Conservation (phyloP, 2,797 vertebrate species). For the Pipistrellus kuhlii region DNA sequence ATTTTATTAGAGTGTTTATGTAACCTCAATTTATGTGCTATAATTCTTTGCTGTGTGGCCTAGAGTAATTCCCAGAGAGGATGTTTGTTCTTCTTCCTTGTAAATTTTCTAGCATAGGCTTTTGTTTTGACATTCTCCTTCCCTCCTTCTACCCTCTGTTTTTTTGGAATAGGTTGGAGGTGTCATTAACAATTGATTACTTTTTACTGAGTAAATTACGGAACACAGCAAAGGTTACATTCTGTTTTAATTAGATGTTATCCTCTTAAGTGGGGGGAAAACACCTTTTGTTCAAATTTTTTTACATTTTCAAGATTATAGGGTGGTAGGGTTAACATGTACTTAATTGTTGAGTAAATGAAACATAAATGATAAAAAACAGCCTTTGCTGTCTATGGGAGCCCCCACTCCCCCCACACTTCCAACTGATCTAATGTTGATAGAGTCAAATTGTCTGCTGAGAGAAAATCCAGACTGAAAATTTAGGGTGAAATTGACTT, state of each 20-base stretch:
- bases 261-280: slow-evolving; percentile 31
- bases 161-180: background rate
- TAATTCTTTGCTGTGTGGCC: slow-evolving; percentile 85
- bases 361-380: background rate
- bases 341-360: slow-evolving; percentile 9
- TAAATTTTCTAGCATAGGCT: slow-evolving; percentile 81
- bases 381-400: background rate
- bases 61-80: slow-evolving; percentile 85
- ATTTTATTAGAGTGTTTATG: slow-evolving; percentile 87
- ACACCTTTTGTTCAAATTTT: slow-evolving; percentile 62
- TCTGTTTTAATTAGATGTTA: slow-evolving; percentile 57
- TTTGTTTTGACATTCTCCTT: slow-evolving; percentile 74
- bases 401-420: fast-evolving
- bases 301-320: slow-evolving; percentile 27
- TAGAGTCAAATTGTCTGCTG: background rate
- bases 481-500: slow-evolving; percentile 36
- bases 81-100: slow-evolving; percentile 84
- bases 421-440: background rate
- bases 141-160: background rate
- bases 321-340: background rate
- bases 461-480: background rate
- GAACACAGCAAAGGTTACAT: slow-evolving; percentile 51
- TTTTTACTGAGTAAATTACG: slow-evolving; percentile 61
- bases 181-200: slow-evolving; percentile 45
- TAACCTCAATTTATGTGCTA: slow-evolving; percentile 86